phyloP scores from a whole-genome alignment of 2,888 invertebrate species.

The Theretra japonica region DNA sequence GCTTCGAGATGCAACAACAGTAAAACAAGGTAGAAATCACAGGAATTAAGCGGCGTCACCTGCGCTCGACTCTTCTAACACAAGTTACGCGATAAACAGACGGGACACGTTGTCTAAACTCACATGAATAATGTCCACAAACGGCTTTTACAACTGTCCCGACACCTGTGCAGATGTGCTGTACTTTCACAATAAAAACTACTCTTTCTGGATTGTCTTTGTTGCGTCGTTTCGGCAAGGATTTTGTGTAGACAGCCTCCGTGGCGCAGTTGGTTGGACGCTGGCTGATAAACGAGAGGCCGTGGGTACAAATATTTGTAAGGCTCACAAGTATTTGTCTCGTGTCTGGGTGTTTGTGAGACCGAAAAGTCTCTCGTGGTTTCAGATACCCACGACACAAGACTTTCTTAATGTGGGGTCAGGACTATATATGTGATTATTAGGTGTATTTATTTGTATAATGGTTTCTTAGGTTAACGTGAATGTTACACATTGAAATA shows the following conservation, averaged over 20 bases:
- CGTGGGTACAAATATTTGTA: too few species aligned
- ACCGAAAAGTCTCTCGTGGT: too few species aligned
- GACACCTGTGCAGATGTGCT: not conserved
- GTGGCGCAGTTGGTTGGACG: too few species aligned
- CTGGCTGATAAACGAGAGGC: too few species aligned
- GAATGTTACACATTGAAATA: too few species aligned
- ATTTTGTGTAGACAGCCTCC: not conserved
- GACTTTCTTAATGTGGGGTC: too few species aligned
- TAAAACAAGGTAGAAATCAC: not conserved
- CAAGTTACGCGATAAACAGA: constrained; percentile 60
- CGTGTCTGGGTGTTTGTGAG: too few species aligned
- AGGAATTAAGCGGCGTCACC: constrained; percentile 3
- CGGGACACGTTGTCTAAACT: constrained; percentile 62
- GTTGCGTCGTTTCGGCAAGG: not conserved
- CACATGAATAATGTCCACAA: constrained; percentile 56
- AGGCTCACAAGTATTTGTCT: too few species aligned
- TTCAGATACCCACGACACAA: too few species aligned
- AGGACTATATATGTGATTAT: too few species aligned
- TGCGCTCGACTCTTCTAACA: constrained; percentile 49
- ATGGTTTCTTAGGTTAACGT: too few species aligned
- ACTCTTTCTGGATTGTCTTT: not conserved
- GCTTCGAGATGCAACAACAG: not conserved
- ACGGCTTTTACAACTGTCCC: constrained; percentile 48
- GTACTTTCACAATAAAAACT: constrained; percentile 13
- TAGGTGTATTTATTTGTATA: too few species aligned